Evolutionary conservation across 2,113 vertebrate species (phyloP).

Genomic region (Scomber japonicus): DNA sequence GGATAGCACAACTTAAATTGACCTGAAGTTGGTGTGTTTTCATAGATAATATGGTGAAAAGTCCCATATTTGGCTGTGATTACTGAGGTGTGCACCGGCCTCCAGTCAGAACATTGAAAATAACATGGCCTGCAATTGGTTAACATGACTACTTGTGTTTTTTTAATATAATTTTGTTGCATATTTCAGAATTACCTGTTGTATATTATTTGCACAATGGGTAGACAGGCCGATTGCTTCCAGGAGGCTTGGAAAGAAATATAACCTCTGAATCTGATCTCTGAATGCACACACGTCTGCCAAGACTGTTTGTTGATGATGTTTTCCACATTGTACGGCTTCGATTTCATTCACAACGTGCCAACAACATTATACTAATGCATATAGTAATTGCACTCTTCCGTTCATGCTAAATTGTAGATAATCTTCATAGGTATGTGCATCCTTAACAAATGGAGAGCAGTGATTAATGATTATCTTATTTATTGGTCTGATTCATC

Average conservation of each 20-base stretch:
- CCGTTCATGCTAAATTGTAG: conserved; percentile 15
- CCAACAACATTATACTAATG: conserved; percentile 30
- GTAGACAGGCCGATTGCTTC: neutral
- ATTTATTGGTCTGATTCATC: conserved; percentile 9
- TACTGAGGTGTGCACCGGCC: neutral
- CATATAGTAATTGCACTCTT: conserved; percentile 3
- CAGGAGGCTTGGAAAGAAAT: conserved; percentile 25
- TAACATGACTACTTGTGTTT: neutral
- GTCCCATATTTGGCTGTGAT: neutral
- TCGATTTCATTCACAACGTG: conserved; percentile 13
- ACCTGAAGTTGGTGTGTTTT: conserved; percentile 1
- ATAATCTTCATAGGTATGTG: neutral
- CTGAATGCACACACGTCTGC: conserved; percentile 1
- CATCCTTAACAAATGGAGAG: neutral
- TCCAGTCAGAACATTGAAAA: too few species aligned
- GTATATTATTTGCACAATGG: conserved; percentile 12
- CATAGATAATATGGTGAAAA: neutral
- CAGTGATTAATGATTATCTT: neutral
- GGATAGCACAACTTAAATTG: neutral
- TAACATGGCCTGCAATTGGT: neutral
- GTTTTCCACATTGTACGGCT: conserved; percentile 37
- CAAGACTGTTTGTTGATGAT: conserved; percentile 17
- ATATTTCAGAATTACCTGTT: conserved; percentile 4
- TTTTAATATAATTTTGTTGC: neutral
- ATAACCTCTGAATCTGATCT: conserved; percentile 6